Percentiles rank a stretch among this genome's conserved stretches.
Conservation (phyloP, 1,140 invertebrate species). For the Manduca sexta region DNA sequence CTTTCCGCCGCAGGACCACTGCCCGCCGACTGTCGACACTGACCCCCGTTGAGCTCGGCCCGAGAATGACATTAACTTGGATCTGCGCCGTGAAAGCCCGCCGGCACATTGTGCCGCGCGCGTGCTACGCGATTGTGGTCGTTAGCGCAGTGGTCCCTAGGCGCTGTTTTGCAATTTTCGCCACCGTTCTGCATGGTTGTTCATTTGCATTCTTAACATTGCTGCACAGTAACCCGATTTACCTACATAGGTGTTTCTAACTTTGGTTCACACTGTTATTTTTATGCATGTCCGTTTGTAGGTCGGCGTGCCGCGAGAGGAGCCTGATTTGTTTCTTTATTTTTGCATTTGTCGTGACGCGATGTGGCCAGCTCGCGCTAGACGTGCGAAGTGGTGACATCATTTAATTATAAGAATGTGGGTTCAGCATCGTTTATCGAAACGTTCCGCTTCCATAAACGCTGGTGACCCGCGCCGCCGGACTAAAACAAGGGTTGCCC, state of each 20-base stretch:
- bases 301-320: conserved; percentile 34
- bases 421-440: conserved; percentile 28
- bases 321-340: conserved; percentile 33
- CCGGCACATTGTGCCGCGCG: conserved; percentile 13
- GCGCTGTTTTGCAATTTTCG: conserved; percentile 56
- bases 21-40: conserved; percentile 17
- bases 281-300: conserved; percentile 62
- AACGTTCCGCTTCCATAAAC: conserved; percentile 19
- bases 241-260: conserved; percentile 57
- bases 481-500: conserved; percentile 71
- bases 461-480: conserved; percentile 30
- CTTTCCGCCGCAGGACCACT: conserved; percentile 23
- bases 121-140: conserved; percentile 31
- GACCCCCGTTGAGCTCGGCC: conserved; percentile 7
- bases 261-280: conserved; percentile 50
- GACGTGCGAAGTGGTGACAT: conserved; percentile 19
- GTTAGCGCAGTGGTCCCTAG: conserved; percentile 32
- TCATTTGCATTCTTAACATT: conserved; percentile 65
- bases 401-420: conserved; percentile 41
- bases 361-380: conserved; percentile 28
- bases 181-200: conserved; percentile 69
- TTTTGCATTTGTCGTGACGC: conserved; percentile 42
- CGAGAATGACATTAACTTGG: conserved; percentile 12
- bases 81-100: conserved; percentile 6
- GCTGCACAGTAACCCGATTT: conserved; percentile 64